Conservation (phyloP, 2,113 vertebrate genomes). For the Seriola aureovittata region DNA sequence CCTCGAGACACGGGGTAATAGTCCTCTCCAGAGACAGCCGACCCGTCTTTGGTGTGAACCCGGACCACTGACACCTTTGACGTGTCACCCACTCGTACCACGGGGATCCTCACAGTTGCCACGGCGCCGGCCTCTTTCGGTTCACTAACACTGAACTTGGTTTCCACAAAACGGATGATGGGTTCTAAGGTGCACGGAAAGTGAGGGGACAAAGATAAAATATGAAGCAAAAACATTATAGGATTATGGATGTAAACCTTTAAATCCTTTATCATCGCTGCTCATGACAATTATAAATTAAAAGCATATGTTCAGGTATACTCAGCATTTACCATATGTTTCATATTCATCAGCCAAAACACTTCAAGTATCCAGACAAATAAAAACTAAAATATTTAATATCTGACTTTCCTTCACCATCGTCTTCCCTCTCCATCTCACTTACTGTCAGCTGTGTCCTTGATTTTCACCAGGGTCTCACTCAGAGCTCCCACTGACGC, state of each 20-base stretch:
- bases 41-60: constrained; percentile 96
- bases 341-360: background rate
- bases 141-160: constrained; percentile 88
- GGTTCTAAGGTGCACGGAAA: constrained; percentile 71
- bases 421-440: background rate
- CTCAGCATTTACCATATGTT: background rate
- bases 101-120: constrained; percentile 88
- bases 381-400: background rate
- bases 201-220: background rate
- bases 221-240: background rate
- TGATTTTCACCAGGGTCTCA: constrained; percentile 91
- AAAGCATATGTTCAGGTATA: background rate
- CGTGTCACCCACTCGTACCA: constrained; percentile 91
- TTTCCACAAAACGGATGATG: constrained; percentile 81
- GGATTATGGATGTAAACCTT: background rate
- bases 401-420: background rate
- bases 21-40: constrained; percentile 94
- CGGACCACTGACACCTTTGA: constrained; percentile 93
- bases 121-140: constrained; percentile 87
- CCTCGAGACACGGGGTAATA: constrained; percentile 95
- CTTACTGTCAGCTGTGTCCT: constrained; percentile 93
- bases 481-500: constrained; percentile 90
- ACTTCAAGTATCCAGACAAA: background rate
- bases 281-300: background rate
- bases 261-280: background rate